phyloP scores from a whole-genome alignment of 2,113 vertebrate species.

The Recurvirostra avosetta region DNA sequence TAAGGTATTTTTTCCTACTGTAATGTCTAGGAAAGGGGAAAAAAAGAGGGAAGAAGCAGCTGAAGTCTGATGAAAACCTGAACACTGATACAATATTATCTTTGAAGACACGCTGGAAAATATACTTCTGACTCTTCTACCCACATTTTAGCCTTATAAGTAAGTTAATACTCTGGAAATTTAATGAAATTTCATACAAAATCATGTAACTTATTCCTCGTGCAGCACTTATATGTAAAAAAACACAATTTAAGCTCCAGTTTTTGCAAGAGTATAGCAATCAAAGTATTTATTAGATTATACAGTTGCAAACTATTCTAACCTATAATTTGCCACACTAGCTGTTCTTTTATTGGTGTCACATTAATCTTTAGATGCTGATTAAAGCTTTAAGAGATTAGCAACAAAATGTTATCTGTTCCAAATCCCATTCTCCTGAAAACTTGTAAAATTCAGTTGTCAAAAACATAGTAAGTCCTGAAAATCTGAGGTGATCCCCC shows the following conservation, averaged over 20 bases:
- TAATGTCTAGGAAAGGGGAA: accelerated
- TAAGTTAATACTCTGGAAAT: neutral
- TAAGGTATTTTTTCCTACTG: neutral
- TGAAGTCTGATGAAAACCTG: neutral
- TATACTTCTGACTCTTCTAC: neutral
- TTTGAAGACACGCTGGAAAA: neutral
- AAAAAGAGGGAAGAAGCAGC: neutral
- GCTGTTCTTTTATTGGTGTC: neutral
- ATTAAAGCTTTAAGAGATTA: neutral
- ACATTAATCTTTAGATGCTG: neutral
- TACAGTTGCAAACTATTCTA: neutral
- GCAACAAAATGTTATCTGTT: neutral
- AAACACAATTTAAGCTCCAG: neutral
- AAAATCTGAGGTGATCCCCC: neutral
- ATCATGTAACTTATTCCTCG: neutral
- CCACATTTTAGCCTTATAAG: neutral
- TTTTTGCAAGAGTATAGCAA: neutral
- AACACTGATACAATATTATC: neutral
- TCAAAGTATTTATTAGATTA: neutral
- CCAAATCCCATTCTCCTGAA: neutral
- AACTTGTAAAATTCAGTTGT: neutral
- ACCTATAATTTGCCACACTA: neutral
- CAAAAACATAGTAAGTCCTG: neutral
- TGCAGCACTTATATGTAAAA: neutral
- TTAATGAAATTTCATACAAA: neutral